Evolutionary conservation across 1,140 invertebrate genomes (phyloP), one percentile per base, ranked within the genome.

Genomic region (Drosophila truncata): DNA sequence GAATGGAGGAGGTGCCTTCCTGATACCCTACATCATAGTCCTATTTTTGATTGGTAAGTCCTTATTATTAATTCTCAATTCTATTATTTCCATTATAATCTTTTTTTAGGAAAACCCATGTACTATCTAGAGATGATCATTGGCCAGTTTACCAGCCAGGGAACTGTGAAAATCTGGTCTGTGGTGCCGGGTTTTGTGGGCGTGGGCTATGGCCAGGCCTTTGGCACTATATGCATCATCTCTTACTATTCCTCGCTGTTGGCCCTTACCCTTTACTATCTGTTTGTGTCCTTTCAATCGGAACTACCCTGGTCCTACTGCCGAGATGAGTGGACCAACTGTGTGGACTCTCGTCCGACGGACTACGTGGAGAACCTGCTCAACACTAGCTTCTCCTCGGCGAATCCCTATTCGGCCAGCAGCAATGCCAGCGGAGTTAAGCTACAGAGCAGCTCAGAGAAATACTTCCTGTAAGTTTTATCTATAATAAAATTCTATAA

Each of bases 21-120:
- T 98, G 0, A 96, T 98, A 60, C 97, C 97, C 0, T 98, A 98
- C 90, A 94, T 97, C 14, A 95, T 98, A 29, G 96, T 98, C 29
- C 94, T 98, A 27, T 93, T 98, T 4, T 88, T 98, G 16, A 95
- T 97, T 29, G 98, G 98, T 93, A 94, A 75, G 3, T 20, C 9
- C 7, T 16, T 52, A 35, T 10, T 20, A 0, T 7, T 18, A 13
- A 44, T 10, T n/a, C 41, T 18, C 44, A 10, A 31, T 16, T 2
- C 16, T 31, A 27, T 41, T 18, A 27, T 11, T 35, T 5, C 4
- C 8, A 41, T 9, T 10, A 23, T 18, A 14, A 47, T 11, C 6
- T 29, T 29, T 50, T 13, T 13, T 31, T 18, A 50, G 91, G 91
- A 82, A 95, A 97, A 73, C 97, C 97, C 1, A 94, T 97, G 61